These are phyloP conservation scores for Cololabis saira DNA, from an alignment of 2,113 vertebrate species.

Conservation along the genomic window DNA sequence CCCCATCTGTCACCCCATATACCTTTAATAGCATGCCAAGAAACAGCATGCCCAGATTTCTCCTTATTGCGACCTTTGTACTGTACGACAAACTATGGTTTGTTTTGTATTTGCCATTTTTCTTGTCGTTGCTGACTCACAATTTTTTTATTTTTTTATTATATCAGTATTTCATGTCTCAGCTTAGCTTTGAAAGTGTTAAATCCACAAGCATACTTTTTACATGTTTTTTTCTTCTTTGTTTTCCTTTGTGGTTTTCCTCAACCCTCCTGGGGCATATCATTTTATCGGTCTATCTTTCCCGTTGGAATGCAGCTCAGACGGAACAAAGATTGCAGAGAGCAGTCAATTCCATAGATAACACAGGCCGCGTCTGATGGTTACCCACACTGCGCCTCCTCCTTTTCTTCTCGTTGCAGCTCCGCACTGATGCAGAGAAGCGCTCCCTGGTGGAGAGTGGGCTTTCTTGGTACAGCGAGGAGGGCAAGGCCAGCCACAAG, in stretches of 20 bases:
- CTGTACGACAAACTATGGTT: constrained; percentile 41
- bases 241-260: constrained; percentile 26
- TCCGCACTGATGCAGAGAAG: constrained; percentile 97
- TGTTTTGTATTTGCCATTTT: constrained; percentile 11
- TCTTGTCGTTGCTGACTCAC: neutral
- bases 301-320: constrained; percentile 56
- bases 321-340: constrained; percentile 58
- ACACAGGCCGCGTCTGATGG: constrained; percentile 35
- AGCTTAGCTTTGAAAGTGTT: constrained; percentile 16
- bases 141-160: no score
- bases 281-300: constrained; percentile 21
- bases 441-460: constrained; percentile 94
- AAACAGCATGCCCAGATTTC: constrained; percentile 52
- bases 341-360: constrained; percentile 39
- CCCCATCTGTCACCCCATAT: constrained; percentile 66
- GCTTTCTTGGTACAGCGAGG: constrained; percentile 95
- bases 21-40: constrained; percentile 45
- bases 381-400: constrained; percentile 39
- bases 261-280: constrained; percentile 18
- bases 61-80: constrained; percentile 40
- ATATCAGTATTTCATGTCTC: neutral
- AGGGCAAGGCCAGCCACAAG: constrained; percentile 86
- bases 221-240: constrained; percentile 4
- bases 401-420: constrained; percentile 72
- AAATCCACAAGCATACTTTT: constrained; percentile 11